Evolutionary conservation across 2,888 invertebrate species (phyloP).

Genomic region (Elegia similella): DNA sequence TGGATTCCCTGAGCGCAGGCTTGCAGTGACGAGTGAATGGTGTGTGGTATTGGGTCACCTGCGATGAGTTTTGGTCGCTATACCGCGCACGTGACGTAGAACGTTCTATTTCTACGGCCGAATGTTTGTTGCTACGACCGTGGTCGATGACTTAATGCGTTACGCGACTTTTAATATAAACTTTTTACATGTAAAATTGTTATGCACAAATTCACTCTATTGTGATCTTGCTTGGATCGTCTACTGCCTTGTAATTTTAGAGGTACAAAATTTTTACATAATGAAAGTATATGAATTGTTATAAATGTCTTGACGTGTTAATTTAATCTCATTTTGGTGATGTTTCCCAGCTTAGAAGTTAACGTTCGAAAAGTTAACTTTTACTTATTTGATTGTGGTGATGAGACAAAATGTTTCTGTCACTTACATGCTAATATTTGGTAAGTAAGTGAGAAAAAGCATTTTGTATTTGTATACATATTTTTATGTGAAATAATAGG

Average conservation of each 20-base stretch:
- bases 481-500: constrained; percentile 45
- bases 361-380: neutral
- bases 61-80: neutral
- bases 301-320: constrained; percentile 32
- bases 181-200: constrained; percentile 28
- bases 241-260: constrained; percentile 62
- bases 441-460: constrained; percentile 45
- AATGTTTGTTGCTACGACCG: neutral
- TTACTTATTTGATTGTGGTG: constrained; percentile 18
- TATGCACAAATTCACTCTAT: constrained; percentile 60
- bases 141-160: neutral
- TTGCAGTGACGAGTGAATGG: no score
- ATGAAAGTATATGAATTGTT: constrained; percentile 47
- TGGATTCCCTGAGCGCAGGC: no score
- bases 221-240: constrained; percentile 48
- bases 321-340: constrained; percentile 38
- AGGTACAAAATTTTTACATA: constrained; percentile 58
- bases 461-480: constrained; percentile 47
- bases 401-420: constrained; percentile 22
- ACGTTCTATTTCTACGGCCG: neutral
- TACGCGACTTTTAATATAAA: neutral
- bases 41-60: neutral
- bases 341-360: no score
- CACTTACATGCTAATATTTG: constrained; percentile 20
- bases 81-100: neutral